Evolutionary conservation across 2,797 vertebrate species (phyloP).

Genomic region (Ara ararauna): DNA sequence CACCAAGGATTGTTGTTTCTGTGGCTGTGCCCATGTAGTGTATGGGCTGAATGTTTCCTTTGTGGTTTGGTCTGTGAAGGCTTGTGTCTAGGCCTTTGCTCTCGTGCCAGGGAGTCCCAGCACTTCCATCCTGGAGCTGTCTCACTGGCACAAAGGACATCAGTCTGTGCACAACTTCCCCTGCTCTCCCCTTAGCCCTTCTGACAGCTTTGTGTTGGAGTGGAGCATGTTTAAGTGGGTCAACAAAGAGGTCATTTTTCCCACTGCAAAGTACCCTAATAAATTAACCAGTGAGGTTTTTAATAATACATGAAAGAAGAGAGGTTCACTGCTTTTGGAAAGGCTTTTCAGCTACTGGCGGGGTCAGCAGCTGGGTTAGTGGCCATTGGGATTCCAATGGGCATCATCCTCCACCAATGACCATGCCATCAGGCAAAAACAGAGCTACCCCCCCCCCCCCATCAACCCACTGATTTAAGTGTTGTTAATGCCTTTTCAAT

Average conservation of each 20-base stretch:
- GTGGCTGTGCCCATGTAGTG: not conserved
- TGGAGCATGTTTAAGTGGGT: constrained; percentile 44
- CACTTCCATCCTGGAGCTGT: constrained; percentile 69
- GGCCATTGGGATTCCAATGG: not conserved
- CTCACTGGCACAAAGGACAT: constrained; percentile 42
- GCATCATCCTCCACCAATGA: not conserved
- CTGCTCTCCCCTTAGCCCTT: not conserved
- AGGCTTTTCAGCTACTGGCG: constrained; percentile 31
- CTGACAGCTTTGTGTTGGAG: constrained; percentile 17
- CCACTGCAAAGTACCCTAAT: constrained; percentile 50
- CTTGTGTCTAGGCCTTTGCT: constrained; percentile 69
- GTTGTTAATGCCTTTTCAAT: not conserved
- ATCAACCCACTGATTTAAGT: not conserved
- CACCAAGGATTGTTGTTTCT: constrained; percentile 15
- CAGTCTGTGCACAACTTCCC: constrained; percentile 23
- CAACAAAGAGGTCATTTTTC: constrained; percentile 59
- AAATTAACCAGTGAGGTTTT: constrained; percentile 67
- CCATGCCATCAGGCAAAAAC: accelerated
- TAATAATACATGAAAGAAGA: constrained; percentile 60
- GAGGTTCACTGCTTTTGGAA: constrained; percentile 43
- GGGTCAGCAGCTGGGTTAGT: constrained; percentile 10
- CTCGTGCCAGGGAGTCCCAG: constrained; percentile 66
- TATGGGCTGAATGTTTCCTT: constrained; percentile 62
- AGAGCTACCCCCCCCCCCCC: not conserved
- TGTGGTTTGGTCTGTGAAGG: constrained; percentile 56